phyloP scores from a whole-genome alignment of 1,140 invertebrate genomes.

The Fragariocoptes setiger region DNA sequence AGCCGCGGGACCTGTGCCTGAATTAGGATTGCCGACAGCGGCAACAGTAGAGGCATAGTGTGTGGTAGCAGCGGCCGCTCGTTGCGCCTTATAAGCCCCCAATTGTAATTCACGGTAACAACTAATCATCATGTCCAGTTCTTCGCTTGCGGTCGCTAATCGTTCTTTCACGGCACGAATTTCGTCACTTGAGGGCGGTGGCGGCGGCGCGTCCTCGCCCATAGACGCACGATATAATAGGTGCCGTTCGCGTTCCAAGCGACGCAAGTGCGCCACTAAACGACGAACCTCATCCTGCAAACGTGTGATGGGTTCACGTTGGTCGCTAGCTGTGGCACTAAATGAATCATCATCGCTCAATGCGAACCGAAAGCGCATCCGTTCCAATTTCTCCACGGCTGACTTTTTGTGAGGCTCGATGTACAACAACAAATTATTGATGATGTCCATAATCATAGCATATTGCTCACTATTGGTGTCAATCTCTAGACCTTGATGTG shows the following conservation, averaged over 20 bases:
- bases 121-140: constrained; percentile 58
- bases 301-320: constrained; percentile 44
- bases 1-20: too few relatives aligned
- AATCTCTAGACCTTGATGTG: constrained; percentile 89
- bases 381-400: constrained; percentile 48
- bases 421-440: constrained; percentile 82
- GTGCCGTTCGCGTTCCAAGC: constrained; percentile 65
- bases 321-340: too few relatives aligned
- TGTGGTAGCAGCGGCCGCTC: too few relatives aligned
- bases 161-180: constrained; percentile 31
- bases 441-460: constrained; percentile 77
- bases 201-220: not conserved
- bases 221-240: constrained; percentile 38
- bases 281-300: constrained; percentile 45
- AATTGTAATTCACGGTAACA: constrained; percentile 47
- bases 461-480: constrained; percentile 84
- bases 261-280: constrained; percentile 39
- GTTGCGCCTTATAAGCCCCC: constrained; percentile 17
- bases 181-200: not conserved
- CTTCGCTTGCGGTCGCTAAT: constrained; percentile 50
- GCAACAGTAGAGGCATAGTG: too few relatives aligned
- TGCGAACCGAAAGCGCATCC: constrained; percentile 71
- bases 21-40: too few relatives aligned
- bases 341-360: constrained; percentile 49
- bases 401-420: constrained; percentile 82